Evolutionary conservation across 1,140 invertebrate genomes (phyloP), one percentile per base, ranked within the genome.

Genomic region (Cherax destructor): DNA sequence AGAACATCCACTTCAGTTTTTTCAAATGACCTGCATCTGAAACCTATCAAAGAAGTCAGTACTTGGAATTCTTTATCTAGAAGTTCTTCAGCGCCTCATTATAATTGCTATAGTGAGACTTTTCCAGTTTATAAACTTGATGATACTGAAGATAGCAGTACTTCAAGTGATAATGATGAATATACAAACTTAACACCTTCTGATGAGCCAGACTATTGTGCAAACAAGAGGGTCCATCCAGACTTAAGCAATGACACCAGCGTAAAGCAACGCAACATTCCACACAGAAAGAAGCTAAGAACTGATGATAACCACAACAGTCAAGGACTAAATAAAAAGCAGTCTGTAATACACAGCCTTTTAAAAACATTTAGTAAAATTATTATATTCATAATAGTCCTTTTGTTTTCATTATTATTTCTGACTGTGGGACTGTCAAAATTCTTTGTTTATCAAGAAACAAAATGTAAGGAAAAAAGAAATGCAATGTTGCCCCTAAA

Each of bases 381-480:
- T 52, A 9, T 81, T 11, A 52, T 81, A 11, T 81, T 21, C 9
- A 24, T 81, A 24, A 56, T 56, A 11, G 49, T 56, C 18, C 11
- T 56, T 4, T 24, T 81, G n/a, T 52, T 56, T 6, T 56, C 21
- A 21, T 10, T 81, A 30, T 56, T 81, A 24, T n/a, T 81, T 21
- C 24, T 81, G 11, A 47, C 18, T 56, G 11, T 81, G 18, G 41
- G 50, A 59, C 9, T 81, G n/a, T 59, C 50, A 24, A 7, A 7
- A n/a, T 81, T 56, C 30, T 10, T 56, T 56, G 24, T 30, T 56
- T 81, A 81, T n/a, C 50, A 56, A 56, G 24, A 81, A 81, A 59
- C 50, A 24, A 18, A 52, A 59, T 81, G 79, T 56, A 50, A 81
- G 10, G 24, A 21, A 56, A 52, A 24, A 24, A 81, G 50, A 24